Conservation (phyloP, 1,140 invertebrate genomes). For the Papilio machaon region DNA sequence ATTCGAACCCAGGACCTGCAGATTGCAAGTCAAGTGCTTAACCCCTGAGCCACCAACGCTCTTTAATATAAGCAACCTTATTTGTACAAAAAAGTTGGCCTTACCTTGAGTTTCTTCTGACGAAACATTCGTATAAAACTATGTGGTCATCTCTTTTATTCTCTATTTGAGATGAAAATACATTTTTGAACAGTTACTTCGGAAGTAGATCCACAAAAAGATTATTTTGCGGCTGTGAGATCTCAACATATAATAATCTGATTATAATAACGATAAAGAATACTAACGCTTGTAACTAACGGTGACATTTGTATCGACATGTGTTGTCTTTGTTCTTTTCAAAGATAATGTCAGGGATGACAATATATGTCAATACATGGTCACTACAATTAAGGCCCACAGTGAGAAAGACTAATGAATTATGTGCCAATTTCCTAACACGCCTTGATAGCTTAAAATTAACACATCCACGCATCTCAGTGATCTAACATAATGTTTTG, state of each 20-base stretch:
- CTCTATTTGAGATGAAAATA: neutral
- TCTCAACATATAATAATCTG: slow-evolving; percentile 13
- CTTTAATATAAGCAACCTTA: no score
- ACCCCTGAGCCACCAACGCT: no score
- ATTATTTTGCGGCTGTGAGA: neutral
- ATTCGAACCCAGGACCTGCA: no score
- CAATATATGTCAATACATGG: no score
- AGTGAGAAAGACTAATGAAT: neutral
- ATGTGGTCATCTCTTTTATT: neutral
- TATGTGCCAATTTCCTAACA: neutral
- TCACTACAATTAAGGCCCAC: no score
- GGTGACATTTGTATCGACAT: no score
- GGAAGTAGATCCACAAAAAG: neutral
- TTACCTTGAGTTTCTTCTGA: no score
- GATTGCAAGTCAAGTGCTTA: no score
- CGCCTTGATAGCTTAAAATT: neutral
- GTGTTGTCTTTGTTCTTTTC: no score
- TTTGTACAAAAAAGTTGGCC: no score
- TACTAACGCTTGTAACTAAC: neutral
- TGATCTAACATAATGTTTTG: neutral
- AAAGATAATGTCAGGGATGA: no score
- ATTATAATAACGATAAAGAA: neutral
- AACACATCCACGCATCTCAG: neutral
- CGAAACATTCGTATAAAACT: neutral
- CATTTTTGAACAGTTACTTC: neutral